Evolutionary conservation across 2,888 invertebrate species (phyloP).

Genomic region (Iphiclides podalirius): DNA sequence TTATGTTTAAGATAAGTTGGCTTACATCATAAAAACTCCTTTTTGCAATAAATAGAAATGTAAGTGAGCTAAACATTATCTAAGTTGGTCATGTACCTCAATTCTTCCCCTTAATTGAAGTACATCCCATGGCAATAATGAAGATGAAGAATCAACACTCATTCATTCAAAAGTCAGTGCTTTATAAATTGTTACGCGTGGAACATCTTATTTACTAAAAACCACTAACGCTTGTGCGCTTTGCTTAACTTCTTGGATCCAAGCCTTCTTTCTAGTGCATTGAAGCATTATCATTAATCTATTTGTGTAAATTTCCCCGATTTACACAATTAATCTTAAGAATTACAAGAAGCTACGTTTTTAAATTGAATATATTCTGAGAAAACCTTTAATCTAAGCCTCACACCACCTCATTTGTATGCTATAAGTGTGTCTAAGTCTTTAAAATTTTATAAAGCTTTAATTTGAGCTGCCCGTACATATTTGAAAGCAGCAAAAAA

Average conservation of each 20-base stretch:
- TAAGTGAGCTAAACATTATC: constrained; percentile 34
- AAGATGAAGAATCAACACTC: constrained; percentile 34
- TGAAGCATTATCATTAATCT: constrained; percentile 46
- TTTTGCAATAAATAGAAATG: constrained; percentile 46
- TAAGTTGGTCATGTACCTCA: constrained; percentile 50
- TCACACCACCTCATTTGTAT: constrained; percentile 59
- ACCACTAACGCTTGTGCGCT: constrained; percentile 60
- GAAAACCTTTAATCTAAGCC: constrained; percentile 49
- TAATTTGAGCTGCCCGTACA: constrained; percentile 55
- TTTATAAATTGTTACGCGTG: constrained; percentile 31
- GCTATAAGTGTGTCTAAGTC: constrained; percentile 47
- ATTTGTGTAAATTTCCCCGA: constrained; percentile 75
- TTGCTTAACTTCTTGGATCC: constrained; percentile 55
- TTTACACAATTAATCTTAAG: constrained; percentile 60
- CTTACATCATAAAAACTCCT: constrained; percentile 45
- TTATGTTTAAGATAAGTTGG: constrained; percentile 53
- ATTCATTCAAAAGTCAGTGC: constrained; percentile 33
- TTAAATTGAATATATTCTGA: constrained; percentile 31
- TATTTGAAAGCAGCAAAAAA: constrained; percentile 53
- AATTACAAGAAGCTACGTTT: constrained; percentile 34
- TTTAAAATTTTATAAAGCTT: constrained; percentile 53
- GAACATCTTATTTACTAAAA: constrained; percentile 35
- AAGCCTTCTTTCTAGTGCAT: constrained; percentile 65
- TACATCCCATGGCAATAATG: constrained; percentile 54
- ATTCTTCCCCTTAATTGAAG: constrained; percentile 77